phyloP scores from a whole-genome alignment of 2,797 vertebrate genomes.

The Pampus argenteus region DNA sequence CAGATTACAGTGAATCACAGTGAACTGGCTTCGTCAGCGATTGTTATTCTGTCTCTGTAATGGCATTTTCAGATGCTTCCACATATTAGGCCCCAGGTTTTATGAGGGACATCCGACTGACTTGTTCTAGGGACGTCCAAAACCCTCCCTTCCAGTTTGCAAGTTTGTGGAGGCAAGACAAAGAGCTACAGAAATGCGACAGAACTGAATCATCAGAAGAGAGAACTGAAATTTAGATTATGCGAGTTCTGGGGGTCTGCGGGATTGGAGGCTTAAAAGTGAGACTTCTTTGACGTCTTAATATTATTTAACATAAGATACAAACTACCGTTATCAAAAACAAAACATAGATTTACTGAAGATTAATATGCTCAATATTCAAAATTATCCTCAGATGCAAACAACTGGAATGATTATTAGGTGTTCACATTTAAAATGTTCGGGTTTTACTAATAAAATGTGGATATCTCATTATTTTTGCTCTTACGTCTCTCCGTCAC shows the following conservation, averaged over 20 bases:
- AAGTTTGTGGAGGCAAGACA: conserved; percentile 29
- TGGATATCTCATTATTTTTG: conserved; percentile 19
- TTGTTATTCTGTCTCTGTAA: conserved; percentile 38
- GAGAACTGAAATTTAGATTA: conserved; percentile 51
- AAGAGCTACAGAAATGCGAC: conserved; percentile 13
- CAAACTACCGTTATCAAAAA: too few species aligned
- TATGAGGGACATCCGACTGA: conserved; percentile 43
- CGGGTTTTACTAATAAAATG: conserved; percentile 1
- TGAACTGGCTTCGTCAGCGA: background rate
- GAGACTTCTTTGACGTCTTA: background rate
- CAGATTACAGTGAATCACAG: background rate
- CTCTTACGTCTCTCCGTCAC: conserved; percentile 4
- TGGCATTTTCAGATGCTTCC: conserved; percentile 58
- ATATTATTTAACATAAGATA: background rate
- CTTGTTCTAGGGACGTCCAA: conserved; percentile 16
- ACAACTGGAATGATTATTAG: conserved; percentile 8
- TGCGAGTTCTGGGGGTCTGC: conserved; percentile 21
- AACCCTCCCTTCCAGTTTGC: conserved; percentile 29
- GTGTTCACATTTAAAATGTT: conserved; percentile 22
- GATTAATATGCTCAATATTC: background rate
- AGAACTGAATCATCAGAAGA: conserved; percentile 30
- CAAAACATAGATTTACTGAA: background rate
- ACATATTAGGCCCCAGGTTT: conserved; percentile 22
- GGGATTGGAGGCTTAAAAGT: background rate
- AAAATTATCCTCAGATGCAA: background rate